phyloP scores from a whole-genome alignment of 2,113 vertebrate species.

The Ornithorhynchus anatinus region DNA sequence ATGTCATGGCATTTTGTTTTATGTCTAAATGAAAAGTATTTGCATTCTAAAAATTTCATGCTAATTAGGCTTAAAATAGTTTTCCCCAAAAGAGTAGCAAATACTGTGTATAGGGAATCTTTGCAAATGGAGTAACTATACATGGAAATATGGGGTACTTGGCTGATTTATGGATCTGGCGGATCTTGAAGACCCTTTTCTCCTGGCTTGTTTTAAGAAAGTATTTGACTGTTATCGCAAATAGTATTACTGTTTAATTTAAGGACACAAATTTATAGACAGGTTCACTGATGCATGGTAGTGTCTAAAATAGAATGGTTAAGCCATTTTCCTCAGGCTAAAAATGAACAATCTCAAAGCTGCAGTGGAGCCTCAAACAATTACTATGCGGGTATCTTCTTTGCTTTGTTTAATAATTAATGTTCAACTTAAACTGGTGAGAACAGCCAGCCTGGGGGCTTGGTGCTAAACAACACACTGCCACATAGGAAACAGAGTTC shows the following conservation, averaged over 20 bases:
- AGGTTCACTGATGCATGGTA: background rate
- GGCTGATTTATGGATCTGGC: background rate
- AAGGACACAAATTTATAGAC: background rate
- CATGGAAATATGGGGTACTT: fast-evolving
- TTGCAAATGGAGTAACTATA: fast-evolving
- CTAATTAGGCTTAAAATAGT: conserved; percentile 75
- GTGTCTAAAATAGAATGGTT: background rate
- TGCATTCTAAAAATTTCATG: conserved; percentile 68
- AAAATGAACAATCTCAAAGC: background rate
- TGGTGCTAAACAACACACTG: background rate
- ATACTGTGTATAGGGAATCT: background rate
- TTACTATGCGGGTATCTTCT: background rate
- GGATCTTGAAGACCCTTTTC: background rate
- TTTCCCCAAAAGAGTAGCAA: conserved; percentile 56
- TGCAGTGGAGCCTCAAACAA: background rate
- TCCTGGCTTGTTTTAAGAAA: background rate
- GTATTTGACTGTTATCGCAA: fast-evolving
- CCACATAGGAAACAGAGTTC: background rate
- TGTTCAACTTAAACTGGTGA: background rate
- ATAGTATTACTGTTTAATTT: fast-evolving
- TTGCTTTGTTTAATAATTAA: conserved; percentile 60
- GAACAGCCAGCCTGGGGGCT: background rate
- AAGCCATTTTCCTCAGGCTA: conserved; percentile 1
- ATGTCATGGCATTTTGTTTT: conserved; percentile 77
- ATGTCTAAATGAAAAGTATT: conserved; percentile 74